These are phyloP conservation scores for Erythrolamprus reginae DNA, from an alignment of 2,113 vertebrate genomes.

Conservation along the genomic window DNA sequence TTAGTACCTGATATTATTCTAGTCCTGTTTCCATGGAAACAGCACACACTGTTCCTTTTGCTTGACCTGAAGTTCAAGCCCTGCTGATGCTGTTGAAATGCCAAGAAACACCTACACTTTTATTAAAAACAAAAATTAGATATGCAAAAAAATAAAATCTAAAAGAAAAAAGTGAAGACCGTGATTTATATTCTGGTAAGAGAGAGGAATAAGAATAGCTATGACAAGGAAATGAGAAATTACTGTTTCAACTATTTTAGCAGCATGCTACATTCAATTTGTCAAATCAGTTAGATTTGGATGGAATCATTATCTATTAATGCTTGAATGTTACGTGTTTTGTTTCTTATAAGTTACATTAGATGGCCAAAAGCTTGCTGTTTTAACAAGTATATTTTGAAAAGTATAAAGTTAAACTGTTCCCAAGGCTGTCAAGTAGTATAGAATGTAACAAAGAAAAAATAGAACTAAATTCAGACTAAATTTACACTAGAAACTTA, in stretches of 20 bases:
- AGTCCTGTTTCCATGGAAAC: constrained; percentile 73
- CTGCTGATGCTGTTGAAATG: constrained; percentile 74
- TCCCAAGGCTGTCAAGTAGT: not conserved
- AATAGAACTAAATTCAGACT: not conserved
- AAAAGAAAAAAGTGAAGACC: constrained; percentile 34
- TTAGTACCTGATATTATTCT: constrained; percentile 72
- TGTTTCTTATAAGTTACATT: constrained; percentile 8
- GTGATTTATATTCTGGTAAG: constrained; percentile 7
- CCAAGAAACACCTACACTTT: constrained; percentile 71
- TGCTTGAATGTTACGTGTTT: constrained; percentile 38
- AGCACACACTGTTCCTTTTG: constrained; percentile 73
- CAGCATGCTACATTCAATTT: constrained; percentile 25
- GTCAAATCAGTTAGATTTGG: constrained; percentile 16
- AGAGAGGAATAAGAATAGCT: constrained; percentile 38
- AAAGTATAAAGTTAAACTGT: constrained; percentile 5
- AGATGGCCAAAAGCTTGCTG: not conserved
- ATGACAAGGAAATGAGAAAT: constrained; percentile 49
- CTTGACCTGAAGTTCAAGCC: constrained; percentile 79
- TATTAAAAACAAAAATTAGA: constrained; percentile 64
- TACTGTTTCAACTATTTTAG: constrained; percentile 29
- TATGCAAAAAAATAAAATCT: constrained; percentile 41
- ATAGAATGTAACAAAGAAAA: constrained; percentile 37
- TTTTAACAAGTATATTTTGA: constrained; percentile 4
- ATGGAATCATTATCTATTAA: constrained; percentile 34
- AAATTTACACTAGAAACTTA: constrained; percentile 3